Conservation (phyloP, 2,888 invertebrate species). For the Trissonchulus sp. region DNA sequence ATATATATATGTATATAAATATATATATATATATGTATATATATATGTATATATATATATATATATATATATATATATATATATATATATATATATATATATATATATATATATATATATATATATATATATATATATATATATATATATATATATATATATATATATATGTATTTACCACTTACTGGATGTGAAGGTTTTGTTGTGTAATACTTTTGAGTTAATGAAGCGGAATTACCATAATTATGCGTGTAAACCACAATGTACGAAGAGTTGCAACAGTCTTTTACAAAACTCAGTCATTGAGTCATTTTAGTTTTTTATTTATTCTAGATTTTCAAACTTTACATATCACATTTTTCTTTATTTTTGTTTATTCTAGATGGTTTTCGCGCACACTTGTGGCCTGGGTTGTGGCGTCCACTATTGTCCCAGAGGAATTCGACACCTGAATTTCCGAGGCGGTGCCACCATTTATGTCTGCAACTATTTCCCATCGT, state of each 20-base stretch:
- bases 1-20: neutral
- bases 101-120: neutral
- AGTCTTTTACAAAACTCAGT: too few relatives aligned
- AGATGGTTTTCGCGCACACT: neutral
- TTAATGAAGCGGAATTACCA: too few relatives aligned
- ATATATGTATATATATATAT: constrained; percentile 24
- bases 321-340: too few relatives aligned
- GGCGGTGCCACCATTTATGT: neutral
- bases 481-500: neutral
- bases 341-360: too few relatives aligned
- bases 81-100: constrained; percentile 8
- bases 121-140: neutral
- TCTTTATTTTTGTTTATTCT: neutral
- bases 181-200: too few relatives aligned
- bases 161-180: neutral
- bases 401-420: neutral
- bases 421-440: neutral
- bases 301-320: too few relatives aligned
- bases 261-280: too few relatives aligned
- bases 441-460: neutral
- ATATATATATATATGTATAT: constrained; percentile 7
- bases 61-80: constrained; percentile 13
- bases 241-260: too few relatives aligned
- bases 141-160: neutral
- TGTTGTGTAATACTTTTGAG: too few relatives aligned